Conservation (phyloP, 1,140 invertebrate species). For the Drosophila dunni region DNA sequence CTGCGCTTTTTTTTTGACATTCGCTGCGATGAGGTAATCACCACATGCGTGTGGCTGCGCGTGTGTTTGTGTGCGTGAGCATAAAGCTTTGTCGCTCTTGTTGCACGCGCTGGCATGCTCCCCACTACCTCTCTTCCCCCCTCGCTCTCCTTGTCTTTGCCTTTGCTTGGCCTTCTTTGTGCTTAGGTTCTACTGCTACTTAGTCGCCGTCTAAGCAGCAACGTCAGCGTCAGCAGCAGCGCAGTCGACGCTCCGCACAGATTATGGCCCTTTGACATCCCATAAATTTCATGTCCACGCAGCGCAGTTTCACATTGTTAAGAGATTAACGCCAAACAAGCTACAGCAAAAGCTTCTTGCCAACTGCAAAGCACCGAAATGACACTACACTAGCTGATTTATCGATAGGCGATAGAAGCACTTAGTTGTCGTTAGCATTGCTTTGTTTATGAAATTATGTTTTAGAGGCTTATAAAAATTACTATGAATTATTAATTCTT, state of each 20-base stretch:
- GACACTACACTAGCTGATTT: not conserved
- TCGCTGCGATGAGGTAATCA: conserved; percentile 80
- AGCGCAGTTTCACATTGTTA: conserved; percentile 59
- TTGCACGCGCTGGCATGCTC: conserved; percentile 66
- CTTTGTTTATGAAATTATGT: too few relatives aligned
- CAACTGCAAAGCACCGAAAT: conserved; percentile 2
- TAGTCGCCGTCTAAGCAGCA: conserved; percentile 28
- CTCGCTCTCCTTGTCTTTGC: not conserved
- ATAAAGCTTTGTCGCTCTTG: conserved; percentile 64
- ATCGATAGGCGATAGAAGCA: not conserved
- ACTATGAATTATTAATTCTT: too few relatives aligned
- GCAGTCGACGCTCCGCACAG: conserved; percentile 37
- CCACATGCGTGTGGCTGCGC: conserved; percentile 61
- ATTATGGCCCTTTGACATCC: conserved; percentile 82
- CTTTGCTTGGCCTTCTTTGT: conserved; percentile 16
- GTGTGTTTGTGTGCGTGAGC: conserved; percentile 57
- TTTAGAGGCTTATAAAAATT: too few relatives aligned
- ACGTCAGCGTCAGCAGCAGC: conserved; percentile 8
- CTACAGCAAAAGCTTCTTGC: conserved; percentile 11
- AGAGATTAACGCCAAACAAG: conserved; percentile 69
- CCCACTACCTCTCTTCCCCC: not conserved
- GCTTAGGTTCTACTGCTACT: conserved; percentile 44
- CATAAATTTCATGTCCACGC: conserved; percentile 79
- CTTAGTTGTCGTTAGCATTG: not conserved
- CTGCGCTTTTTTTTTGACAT: conserved; percentile 57